Conservation (phyloP, 2,888 invertebrate genomes). For the Pinctada fucata region DNA sequence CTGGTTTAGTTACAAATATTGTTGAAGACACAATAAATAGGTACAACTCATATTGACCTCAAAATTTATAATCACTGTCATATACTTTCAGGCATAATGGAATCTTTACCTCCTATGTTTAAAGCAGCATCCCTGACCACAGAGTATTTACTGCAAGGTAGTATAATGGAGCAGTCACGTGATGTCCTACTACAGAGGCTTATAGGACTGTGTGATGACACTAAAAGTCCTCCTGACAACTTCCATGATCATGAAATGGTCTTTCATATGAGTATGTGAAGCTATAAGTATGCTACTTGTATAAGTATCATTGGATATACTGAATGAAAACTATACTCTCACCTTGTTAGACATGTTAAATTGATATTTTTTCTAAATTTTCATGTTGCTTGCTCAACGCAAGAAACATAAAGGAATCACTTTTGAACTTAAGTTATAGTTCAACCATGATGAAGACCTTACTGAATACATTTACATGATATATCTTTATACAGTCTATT, state of each 20-base stretch:
- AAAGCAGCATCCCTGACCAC: slow-evolving; percentile 73
- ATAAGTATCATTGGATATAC: background rate
- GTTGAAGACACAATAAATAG: too few species aligned
- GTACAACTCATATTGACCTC: too few species aligned
- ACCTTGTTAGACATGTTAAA: background rate
- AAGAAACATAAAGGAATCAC: too few species aligned
- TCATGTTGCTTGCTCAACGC: too few species aligned
- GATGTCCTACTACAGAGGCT: slow-evolving; percentile 93
- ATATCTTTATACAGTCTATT: background rate
- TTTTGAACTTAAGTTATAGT: too few species aligned
- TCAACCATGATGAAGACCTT: too few species aligned
- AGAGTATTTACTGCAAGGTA: slow-evolving; percentile 96
- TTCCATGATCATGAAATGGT: slow-evolving; percentile 96
- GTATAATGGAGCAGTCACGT: slow-evolving; percentile 92
- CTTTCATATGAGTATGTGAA: slow-evolving; percentile 74
- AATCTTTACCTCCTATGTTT: slow-evolving; percentile 29
- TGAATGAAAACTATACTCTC: background rate
- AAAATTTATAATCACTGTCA: too few species aligned
- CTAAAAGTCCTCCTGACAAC: slow-evolving; percentile 89
- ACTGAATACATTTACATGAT: background rate
- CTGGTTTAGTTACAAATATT: too few species aligned
- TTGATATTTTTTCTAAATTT: too few species aligned
- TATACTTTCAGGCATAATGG: background rate
- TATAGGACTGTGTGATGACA: slow-evolving; percentile 90
- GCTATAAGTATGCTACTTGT: background rate